Evolutionary conservation across 2,113 vertebrate species (phyloP).

Genomic region (Mus spicilegus): DNA sequence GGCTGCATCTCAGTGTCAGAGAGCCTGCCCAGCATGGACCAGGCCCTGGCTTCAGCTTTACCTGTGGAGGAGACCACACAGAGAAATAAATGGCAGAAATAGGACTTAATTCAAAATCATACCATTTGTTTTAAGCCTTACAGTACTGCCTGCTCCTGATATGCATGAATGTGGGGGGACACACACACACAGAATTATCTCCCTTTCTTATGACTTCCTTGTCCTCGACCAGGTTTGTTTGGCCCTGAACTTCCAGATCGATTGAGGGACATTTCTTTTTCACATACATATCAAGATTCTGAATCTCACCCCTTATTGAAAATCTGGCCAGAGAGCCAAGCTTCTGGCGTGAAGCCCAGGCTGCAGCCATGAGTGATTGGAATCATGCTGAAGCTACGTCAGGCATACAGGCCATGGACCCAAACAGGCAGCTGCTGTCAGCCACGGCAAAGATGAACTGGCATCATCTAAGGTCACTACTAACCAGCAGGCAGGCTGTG

Average conservation of each 20-base stretch:
- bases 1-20: neutral
- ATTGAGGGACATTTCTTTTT: slow-evolving; percentile 29
- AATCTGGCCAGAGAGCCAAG: slow-evolving; percentile 51
- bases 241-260: slow-evolving; percentile 20
- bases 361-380: slow-evolving; percentile 2
- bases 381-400: slow-evolving; percentile 52
- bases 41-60: neutral
- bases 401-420: neutral
- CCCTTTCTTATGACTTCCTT: neutral
- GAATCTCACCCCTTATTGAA: slow-evolving; percentile 47
- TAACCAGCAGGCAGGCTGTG: neutral
- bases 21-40: neutral
- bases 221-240: slow-evolving; percentile 21
- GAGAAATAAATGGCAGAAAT: slow-evolving; percentile 39
- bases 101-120: neutral
- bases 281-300: slow-evolving; percentile 34
- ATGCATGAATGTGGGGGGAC: neutral
- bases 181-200: slow-evolving; percentile 1
- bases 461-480: slow-evolving; percentile 33
- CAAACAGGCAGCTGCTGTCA: slow-evolving; percentile 48
- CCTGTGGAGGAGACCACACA: neutral
- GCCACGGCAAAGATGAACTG: neutral
- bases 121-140: slow-evolving; percentile 6
- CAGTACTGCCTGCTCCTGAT: neutral
- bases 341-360: slow-evolving; percentile 41